phyloP scores from a whole-genome alignment of 2,113 vertebrate species.

The Macrotus californicus region DNA sequence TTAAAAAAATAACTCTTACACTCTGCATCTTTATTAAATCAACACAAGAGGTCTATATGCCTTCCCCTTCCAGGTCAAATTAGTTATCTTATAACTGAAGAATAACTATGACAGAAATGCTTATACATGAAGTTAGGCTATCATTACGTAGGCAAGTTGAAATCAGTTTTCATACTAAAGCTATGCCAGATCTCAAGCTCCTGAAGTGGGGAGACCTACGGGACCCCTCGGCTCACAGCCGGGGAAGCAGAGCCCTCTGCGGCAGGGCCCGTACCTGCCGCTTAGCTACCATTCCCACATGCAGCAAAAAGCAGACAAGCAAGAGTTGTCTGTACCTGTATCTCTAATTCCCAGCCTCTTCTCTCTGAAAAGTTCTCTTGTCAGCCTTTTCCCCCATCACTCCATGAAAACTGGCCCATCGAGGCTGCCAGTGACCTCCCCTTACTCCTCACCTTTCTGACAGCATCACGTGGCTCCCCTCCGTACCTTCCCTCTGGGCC shows the following conservation, averaged over 20 bases:
- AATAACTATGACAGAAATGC: not conserved
- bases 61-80: slow-evolving; percentile 29
- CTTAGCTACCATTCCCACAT: not conserved
- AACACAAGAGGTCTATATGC: not conserved
- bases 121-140: not conserved
- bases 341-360: not conserved
- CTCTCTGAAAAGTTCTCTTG: not conserved
- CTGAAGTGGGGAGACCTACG: not conserved
- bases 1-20: not conserved
- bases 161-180: not conserved
- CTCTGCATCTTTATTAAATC: slow-evolving; percentile 6
- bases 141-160: not conserved
- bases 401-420: not conserved
- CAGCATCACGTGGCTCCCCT: not conserved
- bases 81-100: slow-evolving; percentile 6
- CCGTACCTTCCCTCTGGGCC: not conserved
- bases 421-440: not conserved
- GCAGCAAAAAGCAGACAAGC: not conserved
- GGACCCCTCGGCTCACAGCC: not conserved
- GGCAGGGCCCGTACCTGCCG: fast-evolving
- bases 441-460: not conserved
- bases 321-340: not conserved
- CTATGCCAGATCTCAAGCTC: not conserved
- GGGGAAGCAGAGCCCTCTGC: not conserved
- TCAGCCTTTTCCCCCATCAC: not conserved